Percentiles rank a stretch among this genome's conserved stretches.
These are phyloP conservation scores for Champsocephalus esox DNA, from an alignment of 2,797 vertebrate species.

Conservation along the genomic window DNA sequence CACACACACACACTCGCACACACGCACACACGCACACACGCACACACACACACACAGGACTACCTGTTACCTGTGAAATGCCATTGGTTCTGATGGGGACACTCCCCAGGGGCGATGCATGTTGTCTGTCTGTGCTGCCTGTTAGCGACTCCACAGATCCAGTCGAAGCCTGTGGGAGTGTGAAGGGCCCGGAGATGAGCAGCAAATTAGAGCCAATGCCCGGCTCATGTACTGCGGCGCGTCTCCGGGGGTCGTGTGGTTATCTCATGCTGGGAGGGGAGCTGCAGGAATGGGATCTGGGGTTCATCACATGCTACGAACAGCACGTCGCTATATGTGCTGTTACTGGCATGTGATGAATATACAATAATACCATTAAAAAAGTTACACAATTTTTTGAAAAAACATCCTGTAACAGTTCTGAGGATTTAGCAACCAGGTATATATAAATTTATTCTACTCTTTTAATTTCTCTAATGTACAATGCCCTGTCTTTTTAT, in stretches of 20 bases:
- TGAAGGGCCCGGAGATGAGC: slow-evolving; percentile 37
- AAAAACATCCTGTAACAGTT: too few relatives aligned
- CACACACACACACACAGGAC: neutral
- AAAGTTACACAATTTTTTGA: too few relatives aligned
- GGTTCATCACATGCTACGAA: neutral
- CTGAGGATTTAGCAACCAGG: too few relatives aligned
- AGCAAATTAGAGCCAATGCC: slow-evolving; percentile 30
- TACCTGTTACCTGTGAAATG: slow-evolving; percentile 18
- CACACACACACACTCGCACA: neutral
- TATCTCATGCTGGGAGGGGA: neutral
- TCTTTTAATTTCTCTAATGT: too few relatives aligned
- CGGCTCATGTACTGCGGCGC: neutral
- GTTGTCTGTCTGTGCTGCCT: slow-evolving; percentile 29
- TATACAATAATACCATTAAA: too few relatives aligned
- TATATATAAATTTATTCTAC: too few relatives aligned
- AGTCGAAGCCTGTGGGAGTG: slow-evolving; percentile 16
- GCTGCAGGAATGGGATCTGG: neutral
- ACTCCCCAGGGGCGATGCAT: slow-evolving; percentile 24
- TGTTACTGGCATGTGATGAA: too few relatives aligned
- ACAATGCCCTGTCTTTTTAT: too few relatives aligned
- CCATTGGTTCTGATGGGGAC: slow-evolving; percentile 31
- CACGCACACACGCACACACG: too few relatives aligned
- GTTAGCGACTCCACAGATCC: slow-evolving; percentile 41
- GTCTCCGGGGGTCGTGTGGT: slow-evolving; percentile 19
- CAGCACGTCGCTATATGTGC: too few relatives aligned